Conservation (phyloP, 2,888 invertebrate genomes). For the Lobophora halterata region DNA sequence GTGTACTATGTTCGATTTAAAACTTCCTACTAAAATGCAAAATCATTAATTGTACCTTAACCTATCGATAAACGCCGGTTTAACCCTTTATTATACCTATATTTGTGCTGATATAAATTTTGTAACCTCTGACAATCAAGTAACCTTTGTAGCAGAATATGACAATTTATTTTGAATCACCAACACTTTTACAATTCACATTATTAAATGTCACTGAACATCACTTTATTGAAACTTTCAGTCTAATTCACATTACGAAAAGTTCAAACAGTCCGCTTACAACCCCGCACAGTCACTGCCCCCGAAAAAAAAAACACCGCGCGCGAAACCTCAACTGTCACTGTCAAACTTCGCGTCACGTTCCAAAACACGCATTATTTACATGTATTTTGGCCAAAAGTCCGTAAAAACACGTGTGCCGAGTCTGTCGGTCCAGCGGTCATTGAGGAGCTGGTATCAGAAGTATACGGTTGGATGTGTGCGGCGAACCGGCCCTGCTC, state of each 20-base stretch:
- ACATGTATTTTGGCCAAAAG: constrained; percentile 64
- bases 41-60: too few relatives aligned
- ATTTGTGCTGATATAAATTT: constrained; percentile 7
- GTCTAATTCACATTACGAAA: too few relatives aligned
- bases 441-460: constrained; percentile 80
- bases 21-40: too few relatives aligned
- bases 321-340: constrained; percentile 34
- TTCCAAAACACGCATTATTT: constrained; percentile 48
- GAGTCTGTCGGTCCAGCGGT: constrained; percentile 83
- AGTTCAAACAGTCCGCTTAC: constrained; percentile 1
- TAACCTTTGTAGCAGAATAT: too few relatives aligned
- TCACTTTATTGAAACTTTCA: constrained; percentile 22
- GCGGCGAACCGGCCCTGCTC: constrained; percentile 71
- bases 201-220: constrained; percentile 27
- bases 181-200: too few relatives aligned
- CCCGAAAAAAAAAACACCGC: constrained; percentile 43
- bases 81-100: constrained; percentile 19
- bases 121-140: constrained; percentile 3
- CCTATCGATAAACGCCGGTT: too few relatives aligned
- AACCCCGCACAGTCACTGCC: constrained; percentile 24
- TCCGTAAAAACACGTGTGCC: constrained; percentile 77
- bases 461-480: constrained; percentile 71
- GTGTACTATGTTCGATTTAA: too few relatives aligned
- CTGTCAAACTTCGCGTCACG: constrained; percentile 35
- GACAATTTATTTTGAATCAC: constrained; percentile 1